A percentile compares a stretch with the other conserved stretches of the same genome.
These are phyloP conservation scores for Sitophilus oryzae DNA, from an alignment of 1,140 invertebrate genomes.

Conservation along the genomic window DNA sequence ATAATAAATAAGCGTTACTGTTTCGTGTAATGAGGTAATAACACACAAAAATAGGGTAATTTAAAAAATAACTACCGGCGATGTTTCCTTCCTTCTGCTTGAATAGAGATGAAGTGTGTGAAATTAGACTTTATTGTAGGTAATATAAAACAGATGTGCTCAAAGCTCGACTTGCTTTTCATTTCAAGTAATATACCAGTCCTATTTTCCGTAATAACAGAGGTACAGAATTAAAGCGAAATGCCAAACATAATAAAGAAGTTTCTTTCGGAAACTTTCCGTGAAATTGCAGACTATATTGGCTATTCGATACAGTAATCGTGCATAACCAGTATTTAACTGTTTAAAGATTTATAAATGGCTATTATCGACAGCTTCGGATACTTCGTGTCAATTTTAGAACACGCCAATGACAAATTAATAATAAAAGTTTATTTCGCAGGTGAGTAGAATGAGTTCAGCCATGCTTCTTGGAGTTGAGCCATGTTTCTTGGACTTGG, in stretches of 20 bases:
- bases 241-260: background rate
- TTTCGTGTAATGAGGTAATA: slow-evolving; percentile 15
- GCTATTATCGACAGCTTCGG: too few species aligned
- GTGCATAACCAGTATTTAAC: background rate
- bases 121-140: slow-evolving; percentile 22
- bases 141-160: slow-evolving; percentile 19
- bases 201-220: background rate
- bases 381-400: too few species aligned
- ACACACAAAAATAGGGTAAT: slow-evolving; percentile 13
- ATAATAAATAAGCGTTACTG: slow-evolving; percentile 10
- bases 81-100: slow-evolving; percentile 12
- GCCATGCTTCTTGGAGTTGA: too few species aligned
- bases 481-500: too few species aligned
- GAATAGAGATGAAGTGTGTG: slow-evolving; percentile 19
- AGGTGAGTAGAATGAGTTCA: too few species aligned
- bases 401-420: too few species aligned
- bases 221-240: background rate
- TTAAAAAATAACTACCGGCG: slow-evolving; percentile 11
- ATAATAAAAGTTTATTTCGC: too few species aligned
- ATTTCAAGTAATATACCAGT: slow-evolving; percentile 9
- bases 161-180: slow-evolving; percentile 8
- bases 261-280: background rate
- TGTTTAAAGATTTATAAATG: background rate
- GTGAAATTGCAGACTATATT: background rate
- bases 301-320: background rate